Base-by-base conservation (phyloP, 2,113 vertebrate species). In the Panthera leo region DNA sequence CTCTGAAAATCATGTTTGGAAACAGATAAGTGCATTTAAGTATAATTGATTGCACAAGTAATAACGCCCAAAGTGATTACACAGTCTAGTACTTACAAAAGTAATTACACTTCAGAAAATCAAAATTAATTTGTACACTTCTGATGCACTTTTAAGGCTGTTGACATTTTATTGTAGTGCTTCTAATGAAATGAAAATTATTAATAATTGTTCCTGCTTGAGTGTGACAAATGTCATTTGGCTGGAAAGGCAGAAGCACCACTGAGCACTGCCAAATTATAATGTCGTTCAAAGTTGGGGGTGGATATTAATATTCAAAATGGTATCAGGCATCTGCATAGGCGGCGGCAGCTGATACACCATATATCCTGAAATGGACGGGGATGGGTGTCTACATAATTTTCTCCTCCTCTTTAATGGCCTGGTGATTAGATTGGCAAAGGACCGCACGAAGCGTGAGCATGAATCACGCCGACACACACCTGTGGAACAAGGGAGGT, bases 131-230 rank as follows among this genome's bases (percentile, higher is more conserved):
- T 99, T 98, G 98, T 98, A 99, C 98, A 98, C 98, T 98, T 97
- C 97, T 98, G 97, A 97, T 97, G 97, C 97, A 98, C 98, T 99
- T 99, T 98, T 93, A 96, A 98, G 98, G 98, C 98, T 99, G 98
- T 99, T 99, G 99, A 99, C 99, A 99, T 99, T 99, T 99, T 97
- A 98, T 99, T 99, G 98, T 99, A 99, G 98, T 98, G 98, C 97
- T 98, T 97, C 98, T 99, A 99, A 99, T 98, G 99, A 99, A 99
- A 98, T 98, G 98, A 99, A 99, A 99, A 99, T 99, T 98, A 98
- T 98, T 98, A 98, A 99, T 99, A 99, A 99, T 98, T 98, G 98
- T 98, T 98, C 98, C 98, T 98, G 98, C 98, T 99, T 98, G 97
- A 99, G 98, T 95, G 96, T 99, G 98, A 99, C 98, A 99, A 99